A percentile compares a stretch with the other conserved stretches of the same genome.
Conservation (phyloP, 1,140 invertebrate species). For the Whitmania pigra region DNA sequence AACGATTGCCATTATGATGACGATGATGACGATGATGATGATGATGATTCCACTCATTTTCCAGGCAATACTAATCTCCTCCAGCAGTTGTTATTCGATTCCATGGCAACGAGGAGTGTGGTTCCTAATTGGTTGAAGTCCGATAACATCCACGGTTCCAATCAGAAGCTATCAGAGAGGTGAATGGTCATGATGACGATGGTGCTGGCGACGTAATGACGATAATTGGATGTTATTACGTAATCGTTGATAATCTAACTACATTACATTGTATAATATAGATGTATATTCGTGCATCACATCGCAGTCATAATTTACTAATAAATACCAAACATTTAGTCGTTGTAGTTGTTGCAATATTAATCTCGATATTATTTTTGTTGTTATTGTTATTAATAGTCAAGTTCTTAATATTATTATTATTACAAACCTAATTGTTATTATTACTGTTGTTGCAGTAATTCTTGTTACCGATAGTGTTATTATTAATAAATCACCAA, state of each 20-base stretch:
- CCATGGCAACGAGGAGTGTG: constrained; percentile 1
- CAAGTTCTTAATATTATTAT: background rate
- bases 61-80: constrained; percentile 1
- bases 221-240: too few species aligned
- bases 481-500: too few species aligned
- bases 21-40: background rate
- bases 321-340: too few species aligned
- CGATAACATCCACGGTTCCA: background rate
- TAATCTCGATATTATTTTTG: background rate
- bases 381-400: constrained; percentile 8
- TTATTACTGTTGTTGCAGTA: too few species aligned
- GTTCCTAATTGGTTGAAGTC: background rate
- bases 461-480: too few species aligned
- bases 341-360: too few species aligned
- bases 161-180: background rate
- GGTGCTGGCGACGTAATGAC: background rate
- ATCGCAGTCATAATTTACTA: too few species aligned
- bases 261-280: too few species aligned
- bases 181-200: background rate
- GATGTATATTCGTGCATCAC: too few species aligned
- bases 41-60: background rate
- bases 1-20: background rate
- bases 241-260: too few species aligned
- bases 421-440: background rate
- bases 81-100: constrained; percentile 5